Base-by-base conservation (phyloP, 2,113 vertebrate species). In the Mus musculus region DNA sequence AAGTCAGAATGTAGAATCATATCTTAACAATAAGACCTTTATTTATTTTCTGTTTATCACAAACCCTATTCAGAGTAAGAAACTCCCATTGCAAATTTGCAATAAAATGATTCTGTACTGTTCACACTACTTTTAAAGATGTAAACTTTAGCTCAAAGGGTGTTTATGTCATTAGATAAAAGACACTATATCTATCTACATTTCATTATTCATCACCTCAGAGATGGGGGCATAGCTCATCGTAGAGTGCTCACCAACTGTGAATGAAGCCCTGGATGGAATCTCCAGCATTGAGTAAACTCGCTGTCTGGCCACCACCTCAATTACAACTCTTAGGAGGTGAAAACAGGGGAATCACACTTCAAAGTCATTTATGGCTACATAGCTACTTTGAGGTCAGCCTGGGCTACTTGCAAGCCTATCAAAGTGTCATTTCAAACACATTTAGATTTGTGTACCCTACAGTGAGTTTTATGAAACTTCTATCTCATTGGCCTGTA, bases 181-280 rank as follows among this genome's bases (percentile, higher is more conserved):
- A 76, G 26, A 39, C 33, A 91, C 24, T 8, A 16, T 49, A 75
- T 5, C 78, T 5, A 42, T n/a, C 33, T 4, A 19, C 52, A 88
- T 75, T 93, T 80, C 28, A 76, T 90, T 92, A 85, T 39, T n/a
- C n/a, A 91, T 93, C 24, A 63, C 30, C 39, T 84, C 67, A 52
- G n/a, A 30, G 17, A 9, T 46, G 16, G 26, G 39, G 2, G 17
- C 19, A 30, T 6, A 16, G 39, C 61, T 85, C 28, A 49, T 42
- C 46, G 17, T 36, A 33, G 42, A 49, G 9, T 20, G 13, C 28
- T 67, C 16, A 33, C 14, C 26, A 33, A 11, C 9, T 28, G 49
- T 33, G 42, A 46, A 33, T 20, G 28, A 49, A 49, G 26, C 10
- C 2, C 39, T 33, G 42, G 9, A 16, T 86, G 39, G 14, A 85